Evolutionary conservation across 37 sponge, comb jelly and placozoan species (phyloP), one percentile per base, ranked within the genome.

Genomic region (Aplysina aerophoba): DNA sequence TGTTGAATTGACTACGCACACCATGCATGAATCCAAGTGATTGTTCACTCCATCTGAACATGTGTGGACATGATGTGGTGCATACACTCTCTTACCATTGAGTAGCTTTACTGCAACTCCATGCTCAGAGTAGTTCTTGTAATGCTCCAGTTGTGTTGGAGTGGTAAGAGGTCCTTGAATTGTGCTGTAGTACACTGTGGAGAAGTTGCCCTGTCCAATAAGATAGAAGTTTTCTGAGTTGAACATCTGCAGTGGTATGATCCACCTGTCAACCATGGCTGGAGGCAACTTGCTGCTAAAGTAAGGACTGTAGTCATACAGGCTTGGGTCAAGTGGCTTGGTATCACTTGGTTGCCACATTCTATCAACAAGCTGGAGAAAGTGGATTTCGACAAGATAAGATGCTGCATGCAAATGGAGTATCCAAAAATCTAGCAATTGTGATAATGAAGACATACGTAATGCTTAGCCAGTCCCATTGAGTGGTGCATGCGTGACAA

Each of bases 201-300:
- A 75, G 38, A 75, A 75, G 53, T 75, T 75, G 37, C 78, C 78
- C n/a, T 50, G 11, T 21, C 78, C 78, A 41, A 75, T 39, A 2
- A 75, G 78, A 22, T 75, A 24, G 78, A 75, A 75, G 21, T 25
- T 75, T 8, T 75, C 78, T 11, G 78, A 75, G 24, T 75, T 75
- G 54, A 75, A 75, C 54, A 75, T 40, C n/a, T 75, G 78, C 25
- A 36, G 44, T 75, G 78, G 78, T 40, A 75, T 39, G 54, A 75
- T 41, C 78, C 78, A 75, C 40, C 78, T 75, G 78, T 75, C 78
- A 15, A 40, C 53, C 54, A 53, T 50, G 13, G 78, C 25, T 53
- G 78, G 78, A 75, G 71, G 71, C 28, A 69, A 35, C 34, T 30
- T 69, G 50, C 50, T 44, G 17, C 34, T 69, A 35, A 69, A 69